A percentile compares a stretch with the other conserved stretches of the same genome.
phyloP scores from a whole-genome alignment of 2,113 vertebrate genomes.

The Paedocypris sp. region DNA sequence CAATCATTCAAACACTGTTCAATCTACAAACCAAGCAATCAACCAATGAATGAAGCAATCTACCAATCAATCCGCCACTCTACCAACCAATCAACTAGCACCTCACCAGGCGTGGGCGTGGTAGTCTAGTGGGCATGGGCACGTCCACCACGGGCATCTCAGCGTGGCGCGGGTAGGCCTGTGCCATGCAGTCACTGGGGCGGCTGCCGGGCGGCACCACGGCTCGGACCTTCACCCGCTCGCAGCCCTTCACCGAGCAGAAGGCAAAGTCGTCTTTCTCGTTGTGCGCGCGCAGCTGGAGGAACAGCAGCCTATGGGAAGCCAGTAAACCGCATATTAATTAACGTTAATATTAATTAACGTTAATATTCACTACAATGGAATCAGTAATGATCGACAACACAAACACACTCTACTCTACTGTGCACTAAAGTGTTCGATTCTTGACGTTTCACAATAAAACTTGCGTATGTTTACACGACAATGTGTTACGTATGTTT shows the following conservation, averaged over 20 bases:
- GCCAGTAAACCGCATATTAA: neutral
- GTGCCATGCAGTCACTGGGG: slow-evolving; percentile 72
- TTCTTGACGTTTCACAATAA: too few relatives aligned
- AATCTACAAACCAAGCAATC: too few relatives aligned
- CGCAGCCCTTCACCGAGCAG: slow-evolving; percentile 86
- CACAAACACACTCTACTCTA: too few relatives aligned
- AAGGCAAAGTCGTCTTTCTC: slow-evolving; percentile 79
- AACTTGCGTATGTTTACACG: too few relatives aligned
- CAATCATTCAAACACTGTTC: too few relatives aligned
- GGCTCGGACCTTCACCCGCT: slow-evolving; percentile 83
- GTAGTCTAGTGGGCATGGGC: slow-evolving; percentile 81
- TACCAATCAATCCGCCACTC: too few relatives aligned
- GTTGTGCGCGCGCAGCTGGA: slow-evolving; percentile 78
- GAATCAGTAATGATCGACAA: too few relatives aligned
- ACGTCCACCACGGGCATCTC: slow-evolving; percentile 77
- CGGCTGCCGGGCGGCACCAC: slow-evolving; percentile 67
- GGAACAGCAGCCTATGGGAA: slow-evolving; percentile 74
- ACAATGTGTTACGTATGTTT: too few relatives aligned
- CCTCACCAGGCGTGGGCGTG: slow-evolving; percentile 62
- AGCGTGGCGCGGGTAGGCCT: slow-evolving; percentile 74
- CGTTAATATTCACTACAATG: too few relatives aligned
- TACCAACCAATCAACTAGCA: neutral
- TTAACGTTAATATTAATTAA: too few relatives aligned
- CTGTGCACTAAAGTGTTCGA: too few relatives aligned
- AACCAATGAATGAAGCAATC: too few relatives aligned